A percentile compares a stretch with the other conserved stretches of the same genome.
Conservation (phyloP, 2,888 invertebrate species). For the Temnothorax unifasciatus region DNA sequence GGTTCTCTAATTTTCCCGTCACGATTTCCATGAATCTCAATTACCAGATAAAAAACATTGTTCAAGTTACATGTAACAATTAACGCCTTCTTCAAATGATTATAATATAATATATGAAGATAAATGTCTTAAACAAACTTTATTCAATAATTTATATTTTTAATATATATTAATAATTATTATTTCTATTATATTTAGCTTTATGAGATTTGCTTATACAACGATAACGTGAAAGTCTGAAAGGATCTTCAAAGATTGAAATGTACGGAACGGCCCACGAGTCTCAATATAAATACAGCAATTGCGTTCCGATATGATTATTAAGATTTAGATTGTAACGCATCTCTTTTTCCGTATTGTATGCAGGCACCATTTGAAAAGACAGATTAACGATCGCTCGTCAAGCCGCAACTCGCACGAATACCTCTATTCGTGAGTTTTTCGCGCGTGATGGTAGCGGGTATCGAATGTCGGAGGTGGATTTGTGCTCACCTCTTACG, state of each 20-base stretch:
- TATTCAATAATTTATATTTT: not conserved
- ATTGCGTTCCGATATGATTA: slow-evolving; percentile 2
- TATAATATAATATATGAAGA: not conserved
- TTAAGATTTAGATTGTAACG: not conserved
- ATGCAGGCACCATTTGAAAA: not conserved
- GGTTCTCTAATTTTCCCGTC: not conserved
- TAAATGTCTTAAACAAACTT: not conserved
- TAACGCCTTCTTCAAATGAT: not conserved
- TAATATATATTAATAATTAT: not conserved
- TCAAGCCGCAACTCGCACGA: not conserved
- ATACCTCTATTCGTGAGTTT: not conserved
- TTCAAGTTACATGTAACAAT: no score
- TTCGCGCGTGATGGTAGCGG: not conserved
- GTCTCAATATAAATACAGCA: slow-evolving; percentile 13
- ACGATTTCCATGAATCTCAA: not conserved
- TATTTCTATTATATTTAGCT: not conserved
- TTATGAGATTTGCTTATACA: not conserved
- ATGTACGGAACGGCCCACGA: not conserved
- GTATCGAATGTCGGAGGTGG: slow-evolving; percentile 23
- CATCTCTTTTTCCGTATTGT: not conserved
- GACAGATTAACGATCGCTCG: not conserved
- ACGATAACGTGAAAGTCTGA: not conserved
- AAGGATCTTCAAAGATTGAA: not conserved
- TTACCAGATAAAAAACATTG: not conserved
- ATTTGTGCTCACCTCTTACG: not conserved